Evolutionary conservation across 64 coral and sea anemone genomes (phyloP), one percentile per base, ranked within the genome.

Genomic region (Pocillopora damicornis): DNA sequence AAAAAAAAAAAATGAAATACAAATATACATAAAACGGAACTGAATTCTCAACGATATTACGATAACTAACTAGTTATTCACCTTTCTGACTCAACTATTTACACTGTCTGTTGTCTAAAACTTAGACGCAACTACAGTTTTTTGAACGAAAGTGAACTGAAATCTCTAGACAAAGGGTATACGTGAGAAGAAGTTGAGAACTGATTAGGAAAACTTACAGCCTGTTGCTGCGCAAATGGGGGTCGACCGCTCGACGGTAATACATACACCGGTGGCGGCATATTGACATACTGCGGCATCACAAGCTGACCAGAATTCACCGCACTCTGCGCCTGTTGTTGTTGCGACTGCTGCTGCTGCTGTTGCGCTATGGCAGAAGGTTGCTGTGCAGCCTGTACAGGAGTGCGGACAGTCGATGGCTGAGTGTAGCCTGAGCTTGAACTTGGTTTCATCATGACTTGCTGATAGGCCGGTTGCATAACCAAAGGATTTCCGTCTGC

Each of bases 211-310:
- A 34, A 77, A 88, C 85, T 67, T 90, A 75, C 74, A 60, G 86
- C 90, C 87, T 88, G 91, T 42, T 92, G 94, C 61, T 93, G 94
- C 13, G 79, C 88, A 93, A 83, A 96, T 14, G 89, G 94, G 17
- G 88, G 73, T 59, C 91, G 85, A 9, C 75, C 76, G 16, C 80
- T 82, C 15, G 92, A 88, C n/a, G 89, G 94, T 71, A 96, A 60
- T 10, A 96, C 91, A 82, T 93, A 96, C 68, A 96, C 15, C 15
- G 94, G 94, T 20, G 93, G 94, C 35, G 87, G 88, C 37, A 93
- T 60, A 87, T 91, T 88, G 61, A 92, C 65, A 93, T 96, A 96
- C 61, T 92, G 94, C 61, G 91, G 94, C 42, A 92, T 73, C 23
- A 96, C 85, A 26, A 96, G 79, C 25, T 96, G 94, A 8, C 88